A percentile compares a stretch with the other conserved stretches of the same genome.
Conservation (phyloP, 2,797 vertebrate species). For the Rhodeus uyekii region DNA sequence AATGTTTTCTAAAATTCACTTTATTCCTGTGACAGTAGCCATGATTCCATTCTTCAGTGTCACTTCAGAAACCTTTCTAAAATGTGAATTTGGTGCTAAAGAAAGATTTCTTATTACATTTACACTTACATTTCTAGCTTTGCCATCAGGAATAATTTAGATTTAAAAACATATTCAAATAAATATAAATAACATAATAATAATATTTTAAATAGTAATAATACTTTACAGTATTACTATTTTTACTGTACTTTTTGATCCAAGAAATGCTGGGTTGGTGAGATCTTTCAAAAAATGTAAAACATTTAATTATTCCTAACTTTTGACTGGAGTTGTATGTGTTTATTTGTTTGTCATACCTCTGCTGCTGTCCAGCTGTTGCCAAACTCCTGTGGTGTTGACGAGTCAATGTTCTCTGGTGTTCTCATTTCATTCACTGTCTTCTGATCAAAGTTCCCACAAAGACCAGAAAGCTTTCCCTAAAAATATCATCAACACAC, state of each 20-base stretch:
- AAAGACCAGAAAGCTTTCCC: slow-evolving; percentile 87
- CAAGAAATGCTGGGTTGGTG: neutral
- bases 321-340: neutral
- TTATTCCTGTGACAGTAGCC: neutral
- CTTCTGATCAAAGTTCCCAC: slow-evolving; percentile 96
- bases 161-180: neutral
- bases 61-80: neutral
- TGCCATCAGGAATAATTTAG: neutral
- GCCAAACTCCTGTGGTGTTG: slow-evolving; percentile 93
- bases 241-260: neutral
- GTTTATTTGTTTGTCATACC: slow-evolving; percentile 67
- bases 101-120: neutral
- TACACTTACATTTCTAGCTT: neutral
- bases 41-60: neutral
- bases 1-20: neutral
- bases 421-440: slow-evolving; percentile 94
- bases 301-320: neutral
- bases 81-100: neutral
- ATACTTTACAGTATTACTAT: neutral
- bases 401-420: slow-evolving; percentile 90
- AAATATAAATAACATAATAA: neutral
- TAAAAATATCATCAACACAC: slow-evolving; percentile 58
- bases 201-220: neutral
- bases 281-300: neutral
- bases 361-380: slow-evolving; percentile 90